Evolutionary conservation across 2,888 invertebrate genomes (phyloP), one percentile per base, ranked within the genome.

Genomic region (Spisula subtruncata): DNA sequence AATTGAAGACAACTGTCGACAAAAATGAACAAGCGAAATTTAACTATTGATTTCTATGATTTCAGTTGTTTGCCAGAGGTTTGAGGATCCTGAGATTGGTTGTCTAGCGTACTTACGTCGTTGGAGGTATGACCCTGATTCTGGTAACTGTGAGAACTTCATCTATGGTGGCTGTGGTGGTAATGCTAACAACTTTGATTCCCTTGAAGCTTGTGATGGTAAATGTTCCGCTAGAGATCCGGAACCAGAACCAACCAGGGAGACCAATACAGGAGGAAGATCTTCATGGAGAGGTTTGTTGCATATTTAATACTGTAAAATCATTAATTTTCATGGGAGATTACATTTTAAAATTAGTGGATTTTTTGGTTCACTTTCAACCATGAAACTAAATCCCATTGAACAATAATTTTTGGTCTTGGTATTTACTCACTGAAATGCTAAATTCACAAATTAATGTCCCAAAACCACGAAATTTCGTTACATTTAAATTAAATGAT

Each of bases 81-180:
- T 91, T 75, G 87, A 84, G 6, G 90, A 91, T 25, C 92, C 98
- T 96, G 90, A 89, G 18, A 89, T 94, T 4, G 51, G 84, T 54
- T 94, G 94, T 83, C 82, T 91, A 20, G 94, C 93, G 8, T 91
- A 93, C 75, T 85, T 93, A n/a, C 83, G 83, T 10, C 81, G 94
- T 20, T 98, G 97, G 97, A 98, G 98, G 97, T 99, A 98, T 97
- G 98, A 98, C 95, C 96, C 97, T 14, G 94, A 95, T 0, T 97
- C 97, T 0, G 97, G 97, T n/a, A 97, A 97, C 60, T 99, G 99
- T 96, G 97, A 97, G 87, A 97, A 97, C 92, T 99, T 98, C 97
- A 97, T 97, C 1, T 99, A 98, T 95, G 98, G 98, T 41, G 99
- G 99, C 89, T 99, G 99, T 96, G 97, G 97, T 46, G 99, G 99